These are phyloP conservation scores for Pachypeltis micranthus DNA, from an alignment of 1,140 invertebrate genomes.

Conservation along the genomic window DNA sequence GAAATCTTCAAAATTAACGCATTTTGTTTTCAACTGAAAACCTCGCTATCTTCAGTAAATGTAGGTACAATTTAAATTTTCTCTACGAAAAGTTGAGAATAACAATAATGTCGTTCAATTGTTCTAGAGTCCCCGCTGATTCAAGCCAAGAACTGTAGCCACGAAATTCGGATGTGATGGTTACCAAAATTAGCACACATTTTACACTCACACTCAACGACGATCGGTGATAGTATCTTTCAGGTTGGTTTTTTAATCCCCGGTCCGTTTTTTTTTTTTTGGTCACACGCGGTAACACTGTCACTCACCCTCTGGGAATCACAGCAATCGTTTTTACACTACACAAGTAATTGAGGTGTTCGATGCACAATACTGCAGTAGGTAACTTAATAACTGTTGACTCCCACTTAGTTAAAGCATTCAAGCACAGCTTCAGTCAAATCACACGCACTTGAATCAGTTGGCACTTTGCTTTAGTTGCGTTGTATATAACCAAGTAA, in stretches of 20 bases:
- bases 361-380: neutral
- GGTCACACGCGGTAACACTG: neutral
- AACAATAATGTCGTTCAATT: neutral
- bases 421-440: too few relatives aligned
- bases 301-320: neutral
- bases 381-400: neutral
- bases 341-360: neutral
- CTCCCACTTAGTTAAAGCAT: neutral
- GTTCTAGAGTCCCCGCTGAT: constrained; percentile 1
- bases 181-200: neutral
- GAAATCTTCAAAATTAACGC: neutral
- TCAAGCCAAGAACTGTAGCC: neutral
- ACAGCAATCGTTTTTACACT: neutral
- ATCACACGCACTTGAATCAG: too few relatives aligned
- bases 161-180: neutral
- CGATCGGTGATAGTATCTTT: neutral
- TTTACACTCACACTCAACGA: too few relatives aligned
- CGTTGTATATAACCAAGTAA: too few relatives aligned
- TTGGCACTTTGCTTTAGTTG: too few relatives aligned
- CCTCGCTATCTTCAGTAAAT: neutral
- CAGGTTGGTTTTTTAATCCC: neutral
- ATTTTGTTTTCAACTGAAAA: neutral
- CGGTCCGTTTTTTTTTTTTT: neutral
- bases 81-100: neutral
- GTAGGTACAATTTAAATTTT: neutral